Base-by-base conservation (phyloP, 2,888 invertebrate genomes). In the Carpatolechia fugitivella region DNA sequence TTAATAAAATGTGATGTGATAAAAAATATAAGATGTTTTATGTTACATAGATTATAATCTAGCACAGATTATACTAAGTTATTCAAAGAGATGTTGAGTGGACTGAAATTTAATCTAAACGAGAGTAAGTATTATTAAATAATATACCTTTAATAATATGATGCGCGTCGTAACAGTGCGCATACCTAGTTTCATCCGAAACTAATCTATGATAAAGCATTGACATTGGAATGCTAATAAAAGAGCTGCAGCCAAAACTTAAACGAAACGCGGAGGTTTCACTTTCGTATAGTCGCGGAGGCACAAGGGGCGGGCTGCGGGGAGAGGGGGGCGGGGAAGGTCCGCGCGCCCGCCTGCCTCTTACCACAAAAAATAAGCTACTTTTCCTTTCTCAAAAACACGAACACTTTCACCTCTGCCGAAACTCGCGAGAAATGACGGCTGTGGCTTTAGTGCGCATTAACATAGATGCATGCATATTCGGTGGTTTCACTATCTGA, bases 361-460 rank as follows among this genome's bases (percentile, higher is more conserved):
- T 75, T 74, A 72, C 76, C 70, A 80, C 80, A 83, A 83, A 87
- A 87, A 85, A 84, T 80, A 77, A 80, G 78, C 81, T 80, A 85
- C 88, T 86, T 87, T 87, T 87, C 82, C 88, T 88, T 89, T 88
- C 89, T 84, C 81, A 85, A 88, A 85, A 85, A 78, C 74, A 76
- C 76, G 78, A 81, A 76, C 80, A 87, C 89, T 89, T 89, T 89
- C 89, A 82, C 89, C 84, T 73, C 68, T 70, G 76, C 80, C 82
- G 77, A 84, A 84, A 82, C 78, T 69, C 67, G 70, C 78, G 76
- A 80, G 77, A 80, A 80, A 74, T 73, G 70, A 54, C 52, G 60
- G 55, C 65, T 54, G 60, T 60, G 60, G 56, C 66, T 62, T 68
- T 48, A 48, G 62, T 60, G 67, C 66, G 66, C 69, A 68, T 69